Evolutionary conservation across 92 coral and sea anemone genomes (phyloP), one percentile per base, ranked within the genome.

Genomic region (Micromussa lordhowensis): DNA sequence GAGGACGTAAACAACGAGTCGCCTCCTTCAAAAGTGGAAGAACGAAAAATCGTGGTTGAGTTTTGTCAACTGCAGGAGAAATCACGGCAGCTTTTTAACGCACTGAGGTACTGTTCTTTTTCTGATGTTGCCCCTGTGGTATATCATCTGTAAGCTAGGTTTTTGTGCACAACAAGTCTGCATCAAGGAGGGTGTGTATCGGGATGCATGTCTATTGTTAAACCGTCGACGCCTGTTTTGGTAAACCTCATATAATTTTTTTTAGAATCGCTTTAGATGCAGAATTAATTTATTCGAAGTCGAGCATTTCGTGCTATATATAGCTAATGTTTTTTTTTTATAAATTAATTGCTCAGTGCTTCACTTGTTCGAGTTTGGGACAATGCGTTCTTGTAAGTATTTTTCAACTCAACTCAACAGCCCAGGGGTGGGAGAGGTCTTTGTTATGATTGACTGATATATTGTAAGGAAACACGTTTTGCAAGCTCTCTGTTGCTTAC

Each of bases 21-120:
- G 3, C 21, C 79, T 24, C 85, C 84, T 24, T 76, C 90, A 32
- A 92, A 88, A 86, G 72, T 82, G 68, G 98, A 94, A 8, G 96
- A 94, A 89, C 77, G 89, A 34, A 96, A 97, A 85, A 90, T 95
- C 73, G 96, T 97, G 16, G 92, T 93, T 18, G 99, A 97, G 80
- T 97, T 97, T 84, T 97, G 99, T 80, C 98, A 93, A 34, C 92
- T 97, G 22, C 93, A 94, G 57, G 99, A 97, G 57, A 94, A 95
- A 75, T 97, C 99, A 26, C 88, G 99, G 36, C 91, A 89, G 68
- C 90, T 95, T 28, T 97, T 97, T 61, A 97, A 94, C 83, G 84
- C 98, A 51, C 84, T 97, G 68, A 97, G 99, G 99, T 97, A 81
- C 79, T 54, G 16, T 11, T 77, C 14, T 24, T 5, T 54, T 69